These are phyloP conservation scores for Gonatopus flavifemur DNA, from an alignment of 1,140 invertebrate species.

Conservation along the genomic window DNA sequence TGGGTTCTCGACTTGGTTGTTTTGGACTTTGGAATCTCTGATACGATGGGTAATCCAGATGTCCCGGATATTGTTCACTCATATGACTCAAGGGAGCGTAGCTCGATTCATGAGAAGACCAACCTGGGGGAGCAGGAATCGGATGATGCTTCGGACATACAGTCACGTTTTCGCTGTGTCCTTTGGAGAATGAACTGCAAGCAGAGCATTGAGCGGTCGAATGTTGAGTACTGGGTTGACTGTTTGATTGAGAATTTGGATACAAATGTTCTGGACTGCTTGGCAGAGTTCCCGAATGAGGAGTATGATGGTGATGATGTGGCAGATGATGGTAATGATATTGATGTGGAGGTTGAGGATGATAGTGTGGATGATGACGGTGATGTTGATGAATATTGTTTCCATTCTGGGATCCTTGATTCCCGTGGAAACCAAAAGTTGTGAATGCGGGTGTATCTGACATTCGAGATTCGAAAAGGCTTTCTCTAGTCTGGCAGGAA, in stretches of 20 bases:
- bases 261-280: slow-evolving; percentile 26
- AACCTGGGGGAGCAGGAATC: slow-evolving; percentile 50
- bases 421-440: slow-evolving; percentile 44
- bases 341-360: slow-evolving; percentile 28
- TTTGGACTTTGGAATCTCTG: slow-evolving; percentile 44
- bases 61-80: slow-evolving; percentile 24
- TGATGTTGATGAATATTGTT: slow-evolving; percentile 29
- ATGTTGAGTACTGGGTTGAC: slow-evolving; percentile 16
- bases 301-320: slow-evolving; percentile 23
- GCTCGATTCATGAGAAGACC: slow-evolving; percentile 40
- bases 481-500: slow-evolving; percentile 78
- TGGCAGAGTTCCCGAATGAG: slow-evolving; percentile 18
- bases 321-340: slow-evolving; percentile 27
- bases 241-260: slow-evolving; percentile 20
- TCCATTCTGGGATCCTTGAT: slow-evolving; percentile 34
- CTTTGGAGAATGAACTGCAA: slow-evolving; percentile 35
- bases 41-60: slow-evolving; percentile 34
- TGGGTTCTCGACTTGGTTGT: slow-evolving; percentile 25
- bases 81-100: slow-evolving; percentile 24
- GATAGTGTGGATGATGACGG: slow-evolving; percentile 21
- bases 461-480: slow-evolving; percentile 63
- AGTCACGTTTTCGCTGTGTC: slow-evolving; percentile 25
- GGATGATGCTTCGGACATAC: slow-evolving; percentile 44
- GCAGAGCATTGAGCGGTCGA: slow-evolving; percentile 34
- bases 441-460: slow-evolving; percentile 39